A percentile compares a stretch with the other conserved stretches of the same genome.
phyloP scores from a whole-genome alignment of 2,113 vertebrate species.

The Delphinus delphis region DNA sequence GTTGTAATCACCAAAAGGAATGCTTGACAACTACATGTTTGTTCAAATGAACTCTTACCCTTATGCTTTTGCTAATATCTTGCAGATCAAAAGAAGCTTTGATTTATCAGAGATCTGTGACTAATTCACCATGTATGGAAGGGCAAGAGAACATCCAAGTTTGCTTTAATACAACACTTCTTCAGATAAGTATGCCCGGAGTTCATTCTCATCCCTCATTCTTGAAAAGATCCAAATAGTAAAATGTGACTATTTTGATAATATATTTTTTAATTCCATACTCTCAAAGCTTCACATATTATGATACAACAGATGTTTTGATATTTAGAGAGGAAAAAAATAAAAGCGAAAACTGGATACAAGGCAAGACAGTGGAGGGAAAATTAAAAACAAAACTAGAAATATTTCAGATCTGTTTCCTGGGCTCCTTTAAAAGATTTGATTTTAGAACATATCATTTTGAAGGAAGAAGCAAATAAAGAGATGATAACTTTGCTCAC shows the following conservation, averaged over 20 bases:
- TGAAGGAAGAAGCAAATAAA: not conserved
- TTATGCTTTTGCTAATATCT: conserved; percentile 35
- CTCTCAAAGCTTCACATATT: not conserved
- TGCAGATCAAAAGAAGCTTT: conserved; percentile 32
- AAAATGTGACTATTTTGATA: not conserved
- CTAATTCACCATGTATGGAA: not conserved
- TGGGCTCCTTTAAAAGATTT: not conserved
- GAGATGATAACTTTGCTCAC: not conserved
- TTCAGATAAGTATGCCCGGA: not conserved
- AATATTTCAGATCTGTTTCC: not conserved
- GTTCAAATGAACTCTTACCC: conserved; percentile 8
- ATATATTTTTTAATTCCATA: not conserved
- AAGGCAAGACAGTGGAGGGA: not conserved
- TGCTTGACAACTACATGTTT: conserved; percentile 50
- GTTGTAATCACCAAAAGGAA: conserved; percentile 35
- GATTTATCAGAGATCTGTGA: conserved; percentile 32
- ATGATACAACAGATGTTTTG: not conserved
- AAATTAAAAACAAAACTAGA: not conserved
- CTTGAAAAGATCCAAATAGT: not conserved
- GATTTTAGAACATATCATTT: not conserved
- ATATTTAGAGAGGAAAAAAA: not conserved
- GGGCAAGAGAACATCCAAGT: not conserved
- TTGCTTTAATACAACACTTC: not conserved
- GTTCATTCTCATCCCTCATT: not conserved
- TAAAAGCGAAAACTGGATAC: not conserved